A percentile compares a stretch with the other conserved stretches of the same genome.
These are phyloP conservation scores for Collichthys lucidus DNA, from an alignment of 2,113 vertebrate species.

Conservation along the genomic window DNA sequence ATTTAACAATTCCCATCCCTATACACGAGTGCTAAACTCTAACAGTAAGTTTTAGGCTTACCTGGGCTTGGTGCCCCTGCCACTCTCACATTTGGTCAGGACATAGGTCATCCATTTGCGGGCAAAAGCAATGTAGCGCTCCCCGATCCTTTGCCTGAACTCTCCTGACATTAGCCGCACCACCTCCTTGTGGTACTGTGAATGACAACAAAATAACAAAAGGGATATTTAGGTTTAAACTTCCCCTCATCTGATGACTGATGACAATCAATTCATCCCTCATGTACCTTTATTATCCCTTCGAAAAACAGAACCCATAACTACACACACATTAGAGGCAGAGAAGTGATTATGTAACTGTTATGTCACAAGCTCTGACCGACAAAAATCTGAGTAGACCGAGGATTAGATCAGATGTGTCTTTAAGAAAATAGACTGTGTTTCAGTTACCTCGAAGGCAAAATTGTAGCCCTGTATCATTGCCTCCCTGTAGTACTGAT, in stretches of 20 bases:
- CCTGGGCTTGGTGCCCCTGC: slow-evolving; percentile 96
- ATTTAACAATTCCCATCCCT: too few species aligned
- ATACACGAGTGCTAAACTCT: not conserved
- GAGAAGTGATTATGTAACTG: not conserved
- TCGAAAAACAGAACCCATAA: not conserved
- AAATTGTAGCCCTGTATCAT: slow-evolving; percentile 99
- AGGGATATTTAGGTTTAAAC: not conserved
- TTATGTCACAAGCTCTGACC: not conserved
- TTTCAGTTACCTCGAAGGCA: slow-evolving; percentile 92
- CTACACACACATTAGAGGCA: not conserved
- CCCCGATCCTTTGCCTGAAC: slow-evolving; percentile 96
- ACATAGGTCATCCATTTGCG: slow-evolving; percentile 99
- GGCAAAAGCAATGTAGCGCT: slow-evolving; percentile 96
- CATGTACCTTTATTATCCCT: not conserved
- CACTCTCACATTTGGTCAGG: slow-evolving; percentile 97
- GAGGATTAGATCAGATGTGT: not conserved
- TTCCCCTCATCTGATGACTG: not conserved
- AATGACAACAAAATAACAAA: slow-evolving; percentile 14
- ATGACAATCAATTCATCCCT: not conserved
- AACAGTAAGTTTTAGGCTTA: slow-evolving; percentile 68
- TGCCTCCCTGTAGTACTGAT: slow-evolving; percentile 97
- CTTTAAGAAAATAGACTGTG: not conserved
- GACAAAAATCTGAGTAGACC: not conserved
- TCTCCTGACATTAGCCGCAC: slow-evolving; percentile 98
- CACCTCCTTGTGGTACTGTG: slow-evolving; percentile 98